Evolutionary conservation across 64 coral and sea anemone genomes (phyloP), one percentile per base, ranked within the genome.

Genomic region (Montipora capricornis): DNA sequence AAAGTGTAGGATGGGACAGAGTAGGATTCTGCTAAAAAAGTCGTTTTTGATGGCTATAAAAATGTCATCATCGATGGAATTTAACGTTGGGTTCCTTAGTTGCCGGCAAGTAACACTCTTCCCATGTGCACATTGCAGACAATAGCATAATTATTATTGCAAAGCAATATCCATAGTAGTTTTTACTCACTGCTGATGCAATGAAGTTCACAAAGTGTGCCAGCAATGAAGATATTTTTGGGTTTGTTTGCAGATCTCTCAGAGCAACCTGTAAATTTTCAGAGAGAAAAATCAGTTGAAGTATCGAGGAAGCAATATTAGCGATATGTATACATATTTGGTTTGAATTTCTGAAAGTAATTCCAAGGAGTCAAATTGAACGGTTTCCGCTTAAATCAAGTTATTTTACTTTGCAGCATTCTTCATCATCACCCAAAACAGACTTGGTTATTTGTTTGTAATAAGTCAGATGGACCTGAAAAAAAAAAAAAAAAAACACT

Each of bases 161-260:
- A 57, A 57, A 57, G 53, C 53, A 57, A 6, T 8, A 9, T 9
- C 1, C 1, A 80, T 20, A 47, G 9, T 44, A 37, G 44, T 78
- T 64, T 37, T n/a, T 45, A 92, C 95, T 81, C 29, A 97, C 95
- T 82, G 92, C 95, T 37, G 93, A 91, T 62, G 95, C 92, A 67
- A 97, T 91, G 45, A 97, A 97, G 73, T 94, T 97, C 15, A 97
- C 93, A 84, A 97, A 97, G 77, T 97, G 87, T 20, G 95, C 76
- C 49, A 97, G 81, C n/a, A 97, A 79, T 20, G 92, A 92, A 59
- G 89, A 86, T 19, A 97, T 81, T 70, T 97, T 97, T 29, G 95
- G 95, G 44, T 97, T 97, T 0, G 95, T 91, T 68, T 76, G 87
- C 24, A 97, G 53, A 81, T 97, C 95, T 68, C 87, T 88, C 24